phyloP scores from a whole-genome alignment of 2,888 invertebrate species.

The Meganola albula region DNA sequence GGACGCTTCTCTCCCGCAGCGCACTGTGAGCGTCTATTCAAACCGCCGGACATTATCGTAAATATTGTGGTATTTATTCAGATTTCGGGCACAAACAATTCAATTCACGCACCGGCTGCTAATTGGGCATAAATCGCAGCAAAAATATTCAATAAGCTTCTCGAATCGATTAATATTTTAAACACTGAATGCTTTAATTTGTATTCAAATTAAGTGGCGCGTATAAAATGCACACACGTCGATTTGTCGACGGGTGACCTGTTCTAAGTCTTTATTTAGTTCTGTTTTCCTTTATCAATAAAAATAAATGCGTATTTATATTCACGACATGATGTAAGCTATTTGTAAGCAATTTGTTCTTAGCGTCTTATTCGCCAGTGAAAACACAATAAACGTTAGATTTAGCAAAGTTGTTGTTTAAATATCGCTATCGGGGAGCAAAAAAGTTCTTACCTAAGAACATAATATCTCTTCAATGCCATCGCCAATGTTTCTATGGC shows the following conservation, averaged over 20 bases:
- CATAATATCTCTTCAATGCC: no score
- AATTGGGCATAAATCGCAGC: conserved; percentile 74
- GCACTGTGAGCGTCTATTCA: conserved; percentile 58
- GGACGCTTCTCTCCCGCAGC: conserved; percentile 52
- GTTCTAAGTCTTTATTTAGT: conserved; percentile 41
- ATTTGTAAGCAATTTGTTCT: conserved; percentile 50
- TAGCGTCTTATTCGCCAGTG: no score
- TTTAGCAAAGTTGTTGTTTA: no score
- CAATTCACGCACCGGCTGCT: conserved; percentile 73
- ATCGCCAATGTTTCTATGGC: no score
- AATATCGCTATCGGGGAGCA: no score
- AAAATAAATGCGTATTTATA: conserved; percentile 22
- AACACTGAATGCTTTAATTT: conserved; percentile 64
- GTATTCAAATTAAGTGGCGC: conserved; percentile 58
- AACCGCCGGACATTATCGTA: conserved; percentile 70
- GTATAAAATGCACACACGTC: conserved; percentile 54
- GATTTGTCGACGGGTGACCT: conserved; percentile 50
- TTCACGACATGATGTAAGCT: conserved; percentile 37
- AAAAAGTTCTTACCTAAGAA: no score
- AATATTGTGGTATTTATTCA: conserved; percentile 76
- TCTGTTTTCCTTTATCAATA: conserved; percentile 30
- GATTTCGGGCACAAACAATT: conserved; percentile 74
- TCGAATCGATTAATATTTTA: conserved; percentile 69
- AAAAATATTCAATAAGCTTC: conserved; percentile 72
- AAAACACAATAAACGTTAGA: no score